Base-by-base conservation (phyloP, 2,113 vertebrate genomes). In the Stomatorhinus ivindoensis region DNA sequence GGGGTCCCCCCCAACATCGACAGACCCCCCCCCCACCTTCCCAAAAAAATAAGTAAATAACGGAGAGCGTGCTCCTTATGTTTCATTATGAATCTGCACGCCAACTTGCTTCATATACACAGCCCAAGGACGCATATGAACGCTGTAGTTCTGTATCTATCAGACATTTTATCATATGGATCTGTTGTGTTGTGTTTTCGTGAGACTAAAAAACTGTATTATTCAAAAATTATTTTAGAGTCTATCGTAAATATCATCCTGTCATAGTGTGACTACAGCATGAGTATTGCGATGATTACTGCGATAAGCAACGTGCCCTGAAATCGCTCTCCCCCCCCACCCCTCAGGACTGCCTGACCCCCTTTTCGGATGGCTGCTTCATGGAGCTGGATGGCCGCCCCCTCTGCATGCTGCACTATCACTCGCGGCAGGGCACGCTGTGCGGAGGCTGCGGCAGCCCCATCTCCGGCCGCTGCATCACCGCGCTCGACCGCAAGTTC, bases 331-430 rank as follows among this genome's bases (percentile, higher is more conserved):
- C 50, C 65, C 4, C 31, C n/a, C 89, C 47, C 0, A 17, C 42
- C 31, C 19, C 58, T 27, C 91, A 98, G 98, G 98, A 98, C 90
- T 99, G 98, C 91, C 92, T 96, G 90, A 93, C 91, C 86, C 90
- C 95, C 17, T 98, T 99, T 35, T 5, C 69, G 0, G 46, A 92
- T 0, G 96, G 97, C 2, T 94, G 95, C 89, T 99, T 98, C 95
- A 96, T 97, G 1, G 97, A 98, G 93, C 87, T 97, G 92, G 93
- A 97, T 0, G 97, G 97, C 0, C 95, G 94, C 0, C 97, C 97
- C 0, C 96, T 97, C 92, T 99, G 98, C 1, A 94, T 97, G 31
- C 93, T 95, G 88, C 97, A 99, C 92, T 99, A 95, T 94, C 96
- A 98, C 90, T 92, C 93, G 31, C 96, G 94, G 48, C 97, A 95